Evolutionary conservation across 1,140 invertebrate genomes (phyloP).

Genomic region (Drosophila arizonae): DNA sequence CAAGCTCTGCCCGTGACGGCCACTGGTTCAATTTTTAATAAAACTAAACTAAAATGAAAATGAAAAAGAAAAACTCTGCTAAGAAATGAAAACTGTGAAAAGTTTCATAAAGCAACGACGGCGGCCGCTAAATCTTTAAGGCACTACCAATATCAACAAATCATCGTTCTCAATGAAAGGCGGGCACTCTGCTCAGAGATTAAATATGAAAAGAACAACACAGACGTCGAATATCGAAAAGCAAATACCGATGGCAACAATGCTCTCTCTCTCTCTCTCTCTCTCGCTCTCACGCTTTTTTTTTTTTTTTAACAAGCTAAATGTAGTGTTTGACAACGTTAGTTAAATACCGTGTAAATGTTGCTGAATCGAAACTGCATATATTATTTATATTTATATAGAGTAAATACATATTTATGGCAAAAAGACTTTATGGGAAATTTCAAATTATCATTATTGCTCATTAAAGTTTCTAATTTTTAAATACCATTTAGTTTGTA

Average conservation of each 20-base stretch:
- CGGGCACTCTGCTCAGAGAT: conserved; percentile 57
- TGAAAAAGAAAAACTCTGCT: conserved; percentile 23
- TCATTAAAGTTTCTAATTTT: no score
- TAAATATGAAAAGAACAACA: conserved; percentile 56
- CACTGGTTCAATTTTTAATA: conserved; percentile 69
- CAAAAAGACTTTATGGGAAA: no score
- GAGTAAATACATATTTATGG: no score
- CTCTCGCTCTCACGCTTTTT: no score
- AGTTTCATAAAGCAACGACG: conserved; percentile 68
- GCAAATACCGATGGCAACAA: neutral
- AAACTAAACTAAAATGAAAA: conserved; percentile 49
- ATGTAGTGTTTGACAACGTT: neutral
- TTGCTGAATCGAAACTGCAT: no score
- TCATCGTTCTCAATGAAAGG: conserved; percentile 78
- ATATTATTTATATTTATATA: no score
- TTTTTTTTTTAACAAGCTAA: neutral
- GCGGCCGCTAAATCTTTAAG: conserved; percentile 56
- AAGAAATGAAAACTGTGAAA: conserved; percentile 47
- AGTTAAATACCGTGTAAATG: neutral
- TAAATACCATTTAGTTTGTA: no score
- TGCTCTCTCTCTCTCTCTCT: conserved; percentile 12
- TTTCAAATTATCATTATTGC: no score
- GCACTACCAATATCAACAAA: conserved; percentile 70
- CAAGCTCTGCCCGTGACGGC: conserved; percentile 69
- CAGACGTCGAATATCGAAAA: neutral